Evolutionary conservation across 2,113 vertebrate genomes (phyloP).

Genomic region (Syngnathus typhle): DNA sequence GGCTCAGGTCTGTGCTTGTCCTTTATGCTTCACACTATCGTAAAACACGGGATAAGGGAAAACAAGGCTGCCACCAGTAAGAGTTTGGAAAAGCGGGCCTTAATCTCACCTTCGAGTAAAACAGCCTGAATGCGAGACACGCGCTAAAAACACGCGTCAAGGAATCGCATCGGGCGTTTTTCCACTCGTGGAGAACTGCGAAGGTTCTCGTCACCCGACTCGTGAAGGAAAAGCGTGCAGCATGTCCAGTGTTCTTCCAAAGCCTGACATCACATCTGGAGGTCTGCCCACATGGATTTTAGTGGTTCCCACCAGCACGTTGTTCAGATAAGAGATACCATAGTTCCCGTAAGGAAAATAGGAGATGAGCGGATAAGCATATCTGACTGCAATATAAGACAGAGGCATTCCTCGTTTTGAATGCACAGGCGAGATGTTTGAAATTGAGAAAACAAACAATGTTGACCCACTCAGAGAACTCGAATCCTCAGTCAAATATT

Average conservation of each 20-base stretch:
- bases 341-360: conserved; percentile 28
- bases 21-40: conserved; percentile 20
- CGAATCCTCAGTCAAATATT: no score
- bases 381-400: conserved; percentile 13
- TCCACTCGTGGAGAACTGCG: conserved; percentile 11
- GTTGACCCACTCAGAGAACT: not conserved
- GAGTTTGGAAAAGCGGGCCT: conserved; percentile 12
- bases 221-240: not conserved
- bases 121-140: not conserved
- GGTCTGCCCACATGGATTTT: conserved; percentile 12
- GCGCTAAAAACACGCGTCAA: not conserved
- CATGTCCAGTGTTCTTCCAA: not conserved
- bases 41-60: conserved; percentile 26
- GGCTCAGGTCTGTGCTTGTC: conserved; percentile 50
- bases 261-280: conserved; percentile 4
- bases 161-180: conserved; percentile 12
- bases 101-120: conserved; percentile 8
- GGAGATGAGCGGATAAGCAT: conserved; percentile 22
- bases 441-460: conserved; percentile 21
- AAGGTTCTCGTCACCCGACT: conserved; percentile 23
- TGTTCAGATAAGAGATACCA: conserved; percentile 26
- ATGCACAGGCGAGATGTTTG: conserved; percentile 15
- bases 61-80: conserved; percentile 20
- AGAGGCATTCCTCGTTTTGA: conserved; percentile 23
- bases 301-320: conserved; percentile 16